phyloP scores from a whole-genome alignment of 2,797 vertebrate genomes.

The Anas acuta region DNA sequence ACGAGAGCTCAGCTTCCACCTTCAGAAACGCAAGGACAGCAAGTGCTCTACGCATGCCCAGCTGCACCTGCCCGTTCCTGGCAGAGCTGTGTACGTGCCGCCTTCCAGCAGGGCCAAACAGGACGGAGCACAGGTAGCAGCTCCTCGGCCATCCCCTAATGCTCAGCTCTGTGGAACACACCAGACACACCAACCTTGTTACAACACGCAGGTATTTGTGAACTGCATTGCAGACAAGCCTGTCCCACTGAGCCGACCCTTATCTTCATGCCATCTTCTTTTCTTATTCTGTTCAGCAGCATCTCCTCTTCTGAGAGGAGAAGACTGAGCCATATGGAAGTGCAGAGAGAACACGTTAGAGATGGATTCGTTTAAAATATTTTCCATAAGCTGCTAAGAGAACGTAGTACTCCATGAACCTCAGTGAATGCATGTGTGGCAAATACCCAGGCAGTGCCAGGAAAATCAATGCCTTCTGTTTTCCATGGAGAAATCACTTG shows the following conservation, averaged over 20 bases:
- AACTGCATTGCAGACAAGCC: neutral
- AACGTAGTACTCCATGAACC: neutral
- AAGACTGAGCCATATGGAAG: neutral
- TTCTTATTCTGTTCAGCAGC: neutral
- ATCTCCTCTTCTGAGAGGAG: neutral
- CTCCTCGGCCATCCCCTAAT: neutral
- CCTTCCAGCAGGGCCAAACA: neutral
- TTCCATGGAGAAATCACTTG: neutral
- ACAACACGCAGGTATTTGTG: neutral
- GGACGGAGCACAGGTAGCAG: neutral
- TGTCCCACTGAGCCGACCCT: neutral
- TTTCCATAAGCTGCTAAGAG: neutral
- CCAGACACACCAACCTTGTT: rapidly evolving
- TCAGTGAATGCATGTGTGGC: neutral
- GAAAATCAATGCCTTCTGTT: neutral
- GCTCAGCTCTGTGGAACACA: neutral
- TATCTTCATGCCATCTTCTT: neutral
- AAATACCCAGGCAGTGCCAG: neutral
- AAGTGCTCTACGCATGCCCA: neutral
- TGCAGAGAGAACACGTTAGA: neutral
- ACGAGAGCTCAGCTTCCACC: neutral
- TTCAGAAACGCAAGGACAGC: neutral
- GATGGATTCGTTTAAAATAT: neutral
- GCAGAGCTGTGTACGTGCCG: neutral
- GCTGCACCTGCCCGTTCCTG: neutral